Conservation (phyloP, 2,888 invertebrate species). For the Thyatira batis region DNA sequence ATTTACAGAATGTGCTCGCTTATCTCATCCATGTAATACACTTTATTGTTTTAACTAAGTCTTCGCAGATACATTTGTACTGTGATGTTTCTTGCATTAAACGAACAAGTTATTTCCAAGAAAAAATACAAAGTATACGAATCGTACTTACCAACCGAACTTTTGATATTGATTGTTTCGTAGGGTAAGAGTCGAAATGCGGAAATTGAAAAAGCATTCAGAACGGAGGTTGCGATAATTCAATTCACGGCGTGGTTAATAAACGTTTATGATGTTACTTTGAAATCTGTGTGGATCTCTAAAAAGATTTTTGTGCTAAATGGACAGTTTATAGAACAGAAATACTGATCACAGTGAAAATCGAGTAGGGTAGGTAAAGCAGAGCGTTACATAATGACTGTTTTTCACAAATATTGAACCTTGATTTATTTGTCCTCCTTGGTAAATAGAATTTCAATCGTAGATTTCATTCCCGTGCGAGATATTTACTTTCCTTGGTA, state of each 20-base stretch:
- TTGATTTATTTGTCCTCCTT: background rate
- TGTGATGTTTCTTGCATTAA: background rate
- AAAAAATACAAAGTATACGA: background rate
- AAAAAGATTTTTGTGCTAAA: background rate
- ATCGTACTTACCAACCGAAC: conserved; percentile 4
- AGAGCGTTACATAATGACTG: too few relatives aligned
- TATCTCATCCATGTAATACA: conserved; percentile 66
- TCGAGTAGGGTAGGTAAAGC: background rate
- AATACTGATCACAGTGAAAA: background rate
- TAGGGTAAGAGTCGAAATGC: conserved; percentile 22
- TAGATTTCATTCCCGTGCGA: background rate
- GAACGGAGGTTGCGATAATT: conserved; percentile 40
- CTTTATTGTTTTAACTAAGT: conserved; percentile 33
- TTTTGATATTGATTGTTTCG: conserved; percentile 22
- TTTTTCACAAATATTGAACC: too few relatives aligned
- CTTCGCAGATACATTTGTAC: background rate
- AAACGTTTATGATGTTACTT: conserved; percentile 27
- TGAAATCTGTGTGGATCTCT: background rate
- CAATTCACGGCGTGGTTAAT: conserved; percentile 40
- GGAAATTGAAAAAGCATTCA: conserved; percentile 42
- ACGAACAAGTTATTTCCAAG: background rate
- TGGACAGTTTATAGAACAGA: background rate
- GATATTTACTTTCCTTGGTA: background rate
- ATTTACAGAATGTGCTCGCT: conserved; percentile 68
- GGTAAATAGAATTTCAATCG: background rate